Conservation (phyloP, 2,797 vertebrate genomes). For the Champsocephalus esox region DNA sequence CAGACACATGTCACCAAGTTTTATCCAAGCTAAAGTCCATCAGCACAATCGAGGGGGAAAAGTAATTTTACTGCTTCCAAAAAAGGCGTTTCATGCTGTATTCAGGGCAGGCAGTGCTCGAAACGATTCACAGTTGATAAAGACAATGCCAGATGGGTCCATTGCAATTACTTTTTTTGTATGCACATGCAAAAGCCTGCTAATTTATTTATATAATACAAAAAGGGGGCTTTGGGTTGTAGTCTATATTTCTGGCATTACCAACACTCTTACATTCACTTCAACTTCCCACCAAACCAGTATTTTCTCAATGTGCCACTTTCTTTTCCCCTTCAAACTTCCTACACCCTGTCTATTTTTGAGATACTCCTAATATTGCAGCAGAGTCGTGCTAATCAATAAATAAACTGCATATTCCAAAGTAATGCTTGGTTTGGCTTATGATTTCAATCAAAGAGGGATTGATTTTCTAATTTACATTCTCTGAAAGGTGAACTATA, state of each 20-base stretch:
- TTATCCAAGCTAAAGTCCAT: slow-evolving; percentile 45
- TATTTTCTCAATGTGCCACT: slow-evolving; percentile 45
- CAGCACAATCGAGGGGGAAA: slow-evolving; percentile 30
- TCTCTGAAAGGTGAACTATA: slow-evolving; percentile 25
- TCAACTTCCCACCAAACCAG: slow-evolving; percentile 42
- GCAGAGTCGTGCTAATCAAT: slow-evolving; percentile 52
- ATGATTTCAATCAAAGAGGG: slow-evolving; percentile 48
- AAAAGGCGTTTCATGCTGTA: slow-evolving; percentile 46
- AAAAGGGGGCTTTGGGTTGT: slow-evolving; percentile 45
- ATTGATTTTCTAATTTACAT: slow-evolving; percentile 25
- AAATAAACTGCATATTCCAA: slow-evolving; percentile 39
- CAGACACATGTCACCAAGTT: slow-evolving; percentile 41
- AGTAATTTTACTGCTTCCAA: slow-evolving; percentile 46
- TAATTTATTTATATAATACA: slow-evolving; percentile 71
- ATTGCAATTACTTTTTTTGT: slow-evolving; percentile 62
- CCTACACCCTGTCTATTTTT: slow-evolving; percentile 64
- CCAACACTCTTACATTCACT: slow-evolving; percentile 30
- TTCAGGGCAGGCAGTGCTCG: slow-evolving; percentile 35
- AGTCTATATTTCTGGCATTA: slow-evolving; percentile 42
- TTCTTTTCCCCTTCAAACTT: slow-evolving; percentile 49
- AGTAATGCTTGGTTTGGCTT: slow-evolving; percentile 33
- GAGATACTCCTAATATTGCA: slow-evolving; percentile 59
- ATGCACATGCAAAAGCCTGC: slow-evolving; percentile 58
- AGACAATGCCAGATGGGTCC: slow-evolving; percentile 63
- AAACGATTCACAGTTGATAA: slow-evolving; percentile 59